Evolutionary conservation across 1,140 invertebrate genomes (phyloP).

Genomic region (Hylaeus anthracinus): DNA sequence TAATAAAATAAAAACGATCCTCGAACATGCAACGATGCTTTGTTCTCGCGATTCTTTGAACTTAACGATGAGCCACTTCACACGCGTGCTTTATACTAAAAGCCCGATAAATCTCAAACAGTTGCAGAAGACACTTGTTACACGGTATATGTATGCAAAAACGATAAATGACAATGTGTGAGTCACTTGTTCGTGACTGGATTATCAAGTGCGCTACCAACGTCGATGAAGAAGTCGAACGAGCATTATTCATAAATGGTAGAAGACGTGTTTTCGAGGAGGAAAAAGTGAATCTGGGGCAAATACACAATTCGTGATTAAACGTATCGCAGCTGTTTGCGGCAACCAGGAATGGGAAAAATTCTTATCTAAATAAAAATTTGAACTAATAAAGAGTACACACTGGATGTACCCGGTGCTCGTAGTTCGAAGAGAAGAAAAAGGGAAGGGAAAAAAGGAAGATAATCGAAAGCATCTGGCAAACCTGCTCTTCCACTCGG

Average conservation of each 20-base stretch:
- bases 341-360: background rate
- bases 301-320: too few species aligned
- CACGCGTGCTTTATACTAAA: background rate
- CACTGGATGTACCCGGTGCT: background rate
- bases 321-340: too few species aligned
- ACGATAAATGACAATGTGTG: background rate
- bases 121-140: background rate
- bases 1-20: too few species aligned
- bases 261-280: background rate
- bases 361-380: background rate
- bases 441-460: slow-evolving; percentile 23
- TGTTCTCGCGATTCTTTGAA: too few species aligned
- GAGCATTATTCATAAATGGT: background rate
- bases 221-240: background rate
- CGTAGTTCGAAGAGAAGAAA: slow-evolving; percentile 13
- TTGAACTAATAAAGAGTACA: slow-evolving; percentile 12
- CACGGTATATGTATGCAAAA: background rate
- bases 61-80: background rate
- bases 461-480: slow-evolving; percentile 49
- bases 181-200: background rate
- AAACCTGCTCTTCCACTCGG: slow-evolving; percentile 53
- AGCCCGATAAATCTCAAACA: background rate
- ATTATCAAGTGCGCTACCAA: background rate
- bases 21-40: too few species aligned
- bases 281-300: too few species aligned